Evolutionary conservation across 2,888 invertebrate genomes (phyloP).

Genomic region (Drosophila histrio): DNA sequence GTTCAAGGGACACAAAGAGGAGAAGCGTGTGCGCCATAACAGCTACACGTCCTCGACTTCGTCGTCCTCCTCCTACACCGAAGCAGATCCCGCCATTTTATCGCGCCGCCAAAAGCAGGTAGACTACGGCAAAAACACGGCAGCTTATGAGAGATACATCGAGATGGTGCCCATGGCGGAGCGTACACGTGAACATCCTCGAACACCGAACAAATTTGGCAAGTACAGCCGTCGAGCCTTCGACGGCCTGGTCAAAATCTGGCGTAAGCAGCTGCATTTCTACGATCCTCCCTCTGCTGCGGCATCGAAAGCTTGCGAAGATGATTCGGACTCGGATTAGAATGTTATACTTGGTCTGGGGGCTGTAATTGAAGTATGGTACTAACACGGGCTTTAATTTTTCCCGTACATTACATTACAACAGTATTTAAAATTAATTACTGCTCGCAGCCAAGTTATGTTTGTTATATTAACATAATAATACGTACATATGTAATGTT

Average conservation of each 20-base stretch:
- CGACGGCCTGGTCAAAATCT: conserved; percentile 94
- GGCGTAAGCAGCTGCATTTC: conserved; percentile 93
- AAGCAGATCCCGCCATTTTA: conserved; percentile 90
- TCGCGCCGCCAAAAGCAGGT: conserved; percentile 95
- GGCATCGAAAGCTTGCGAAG: conserved; percentile 1
- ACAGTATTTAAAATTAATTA: conserved; percentile 5
- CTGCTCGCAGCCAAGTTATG: conserved; percentile 14
- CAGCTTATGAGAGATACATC: conserved; percentile 92
- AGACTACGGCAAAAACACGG: conserved; percentile 97
- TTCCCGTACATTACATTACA: conserved; percentile 8
- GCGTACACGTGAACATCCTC: conserved; percentile 90
- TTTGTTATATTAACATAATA: conserved; percentile 53
- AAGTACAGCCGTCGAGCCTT: conserved; percentile 97
- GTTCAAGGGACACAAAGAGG: conserved; percentile 62
- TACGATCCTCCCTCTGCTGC: conserved; percentile 87
- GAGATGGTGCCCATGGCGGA: conserved; percentile 88
- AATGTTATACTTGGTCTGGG: conserved; percentile 4
- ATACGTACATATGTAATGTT: conserved; percentile 12
- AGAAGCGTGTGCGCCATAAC: conserved; percentile 79
- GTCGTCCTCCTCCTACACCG: conserved; percentile 83
- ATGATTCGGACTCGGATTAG: conserved; percentile 64
- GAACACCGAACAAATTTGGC: conserved; percentile 93
- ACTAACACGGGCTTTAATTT: conserved; percentile 24
- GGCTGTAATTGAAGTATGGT: conserved; percentile 20
- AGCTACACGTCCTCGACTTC: conserved; percentile 81